These are phyloP conservation scores for Lochmaea crataegi DNA, from an alignment of 2,888 invertebrate genomes.

Conservation along the genomic window DNA sequence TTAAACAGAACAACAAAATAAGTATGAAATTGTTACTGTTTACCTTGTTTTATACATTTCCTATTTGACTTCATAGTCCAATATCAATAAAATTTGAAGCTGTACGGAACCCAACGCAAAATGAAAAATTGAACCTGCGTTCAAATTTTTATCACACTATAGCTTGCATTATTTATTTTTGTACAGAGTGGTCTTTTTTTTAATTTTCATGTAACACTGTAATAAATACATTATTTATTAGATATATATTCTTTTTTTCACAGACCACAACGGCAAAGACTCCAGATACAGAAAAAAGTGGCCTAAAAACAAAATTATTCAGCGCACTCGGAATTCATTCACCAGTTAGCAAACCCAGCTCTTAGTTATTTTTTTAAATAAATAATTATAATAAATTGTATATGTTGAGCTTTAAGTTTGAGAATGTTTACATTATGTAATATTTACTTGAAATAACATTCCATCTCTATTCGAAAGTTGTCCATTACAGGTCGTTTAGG, in stretches of 20 bases:
- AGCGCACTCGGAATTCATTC: slow-evolving; percentile 86
- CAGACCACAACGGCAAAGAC: slow-evolving; percentile 74
- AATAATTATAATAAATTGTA: slow-evolving; percentile 20
- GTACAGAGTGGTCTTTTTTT: neutral
- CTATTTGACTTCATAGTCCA: too few relatives aligned
- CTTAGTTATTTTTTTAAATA: slow-evolving; percentile 51
- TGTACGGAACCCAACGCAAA: too few relatives aligned
- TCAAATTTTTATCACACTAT: too few relatives aligned
- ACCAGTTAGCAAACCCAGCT: slow-evolving; percentile 64
- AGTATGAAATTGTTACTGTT: too few relatives aligned
- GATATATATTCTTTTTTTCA: slow-evolving; percentile 58
- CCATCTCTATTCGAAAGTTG: slow-evolving; percentile 25
- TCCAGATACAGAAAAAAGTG: slow-evolving; percentile 77
- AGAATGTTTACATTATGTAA: slow-evolving; percentile 17
- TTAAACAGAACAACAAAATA: too few relatives aligned
- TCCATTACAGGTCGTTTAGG: slow-evolving; percentile 3
- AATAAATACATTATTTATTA: neutral
- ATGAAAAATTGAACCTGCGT: too few relatives aligned
- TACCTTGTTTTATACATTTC: too few relatives aligned
- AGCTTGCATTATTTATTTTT: neutral
- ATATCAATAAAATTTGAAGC: too few relatives aligned
- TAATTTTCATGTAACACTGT: neutral
- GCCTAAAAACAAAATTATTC: slow-evolving; percentile 88
- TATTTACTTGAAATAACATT: slow-evolving; percentile 34
- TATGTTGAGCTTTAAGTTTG: slow-evolving; percentile 23